Conservation (phyloP, 2,113 vertebrate genomes). For the Odontophorus gujanensis region DNA sequence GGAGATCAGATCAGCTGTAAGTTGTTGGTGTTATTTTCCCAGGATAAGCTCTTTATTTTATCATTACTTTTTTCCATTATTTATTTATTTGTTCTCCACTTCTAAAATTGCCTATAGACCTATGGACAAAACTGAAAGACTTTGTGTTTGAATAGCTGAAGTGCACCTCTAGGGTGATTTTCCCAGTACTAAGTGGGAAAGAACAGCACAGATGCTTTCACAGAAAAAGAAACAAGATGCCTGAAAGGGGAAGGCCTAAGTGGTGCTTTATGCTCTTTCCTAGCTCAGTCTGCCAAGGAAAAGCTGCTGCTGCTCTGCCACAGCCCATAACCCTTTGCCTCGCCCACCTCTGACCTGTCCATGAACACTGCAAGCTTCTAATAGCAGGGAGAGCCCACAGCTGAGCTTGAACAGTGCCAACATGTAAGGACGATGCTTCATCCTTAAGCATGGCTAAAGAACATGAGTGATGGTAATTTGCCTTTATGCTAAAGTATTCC, state of each 20-base stretch:
- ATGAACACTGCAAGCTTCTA: not conserved
- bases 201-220: not conserved
- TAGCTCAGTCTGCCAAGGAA: not conserved
- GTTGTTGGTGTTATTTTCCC: constrained; percentile 68
- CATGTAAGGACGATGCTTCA: rapidly evolving
- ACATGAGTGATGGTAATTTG: not conserved
- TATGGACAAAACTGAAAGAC: not conserved
- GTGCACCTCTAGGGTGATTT: not conserved
- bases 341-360: not conserved
- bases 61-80: not conserved
- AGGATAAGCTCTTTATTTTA: constrained; percentile 27
- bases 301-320: not conserved
- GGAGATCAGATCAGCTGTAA: constrained; percentile 67
- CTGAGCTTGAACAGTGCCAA: not conserved
- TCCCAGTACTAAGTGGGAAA: rapidly evolving
- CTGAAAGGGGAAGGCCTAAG: not conserved
- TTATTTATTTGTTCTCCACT: not conserved
- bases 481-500: not conserved
- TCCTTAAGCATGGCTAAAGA: not conserved
- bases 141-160: not conserved
- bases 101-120: not conserved
- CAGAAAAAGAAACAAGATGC: not conserved
- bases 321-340: not conserved
- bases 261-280: not conserved
- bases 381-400: not conserved